Conservation (phyloP, 1,140 invertebrate genomes). For the Vanessa tameamea region DNA sequence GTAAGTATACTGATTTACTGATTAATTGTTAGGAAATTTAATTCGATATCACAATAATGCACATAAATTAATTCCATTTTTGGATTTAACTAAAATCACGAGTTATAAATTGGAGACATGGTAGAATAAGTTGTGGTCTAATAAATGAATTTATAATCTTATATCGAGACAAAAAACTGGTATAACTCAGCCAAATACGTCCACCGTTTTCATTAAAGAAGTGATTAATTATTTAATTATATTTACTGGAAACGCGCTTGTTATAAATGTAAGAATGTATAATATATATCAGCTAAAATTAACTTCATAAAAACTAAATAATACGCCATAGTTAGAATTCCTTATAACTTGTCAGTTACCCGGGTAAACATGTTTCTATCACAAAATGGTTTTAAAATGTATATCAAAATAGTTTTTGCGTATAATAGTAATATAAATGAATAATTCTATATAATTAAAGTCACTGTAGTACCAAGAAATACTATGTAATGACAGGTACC, state of each 20-base stretch:
- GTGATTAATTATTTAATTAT: constrained; percentile 32
- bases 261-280: constrained; percentile 17
- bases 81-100: constrained; percentile 2
- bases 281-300: constrained; percentile 18
- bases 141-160: constrained; percentile 27
- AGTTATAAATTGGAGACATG: constrained; percentile 11
- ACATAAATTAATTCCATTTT: constrained; percentile 10
- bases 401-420: constrained; percentile 44
- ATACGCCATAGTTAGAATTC: constrained; percentile 17
- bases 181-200: constrained; percentile 24
- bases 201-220: constrained; percentile 31
- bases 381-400: constrained; percentile 39
- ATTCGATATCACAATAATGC: constrained; percentile 12
- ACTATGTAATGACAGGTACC: constrained; percentile 56
- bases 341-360: not conserved
- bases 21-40: constrained; percentile 7
- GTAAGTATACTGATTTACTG: not conserved
- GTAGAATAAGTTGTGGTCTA: constrained; percentile 13
- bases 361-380: constrained; percentile 27
- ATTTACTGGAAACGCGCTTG: constrained; percentile 8
- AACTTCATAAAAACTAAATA: constrained; percentile 16
- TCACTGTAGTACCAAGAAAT: constrained; percentile 50
- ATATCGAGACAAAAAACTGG: constrained; percentile 26
- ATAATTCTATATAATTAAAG: constrained; percentile 52
- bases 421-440: constrained; percentile 52